Base-by-base conservation (phyloP, 2,888 invertebrate genomes). In the Lydus trimaculatus region DNA sequence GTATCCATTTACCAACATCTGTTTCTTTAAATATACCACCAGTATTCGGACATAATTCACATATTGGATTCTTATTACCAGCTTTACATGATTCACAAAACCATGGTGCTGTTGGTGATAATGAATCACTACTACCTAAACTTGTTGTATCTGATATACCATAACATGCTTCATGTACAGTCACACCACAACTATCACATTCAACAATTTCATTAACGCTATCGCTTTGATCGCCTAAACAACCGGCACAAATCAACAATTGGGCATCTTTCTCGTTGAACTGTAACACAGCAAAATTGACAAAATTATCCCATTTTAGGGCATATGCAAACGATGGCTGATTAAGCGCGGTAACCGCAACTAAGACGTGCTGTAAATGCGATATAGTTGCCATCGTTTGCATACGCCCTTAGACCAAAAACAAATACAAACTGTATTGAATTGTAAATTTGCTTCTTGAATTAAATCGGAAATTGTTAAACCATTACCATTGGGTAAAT, bases 31-130 rank as follows among this genome's bases (percentile, higher is more conserved):
- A 98, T 85, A 92, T 98, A 75, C 93, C 97, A 78, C 93, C 93
- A 82, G 89, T 90, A 83, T 96, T 97, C 0, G 99, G 99, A 83
- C 99, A 99, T 17, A 99, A 87, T 86, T 99, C 98, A 84, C 99
- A 99, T 43, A 90, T 91, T 0, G 98, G 98, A 83, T 94, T 93
- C 15, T 89, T 90, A 15, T 95, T 92, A 0, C 96, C 96, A 23
- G 97, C 97, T 78, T 95, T 93, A 82, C 99, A 99, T 6, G 98
- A 96, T 84, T 99, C 99, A 87, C 99, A 99, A 85, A 99, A 99
- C 99, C 99, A 99, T 0, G 98, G 98, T 74, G 99, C 98, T 0
- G 98, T 98, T 31, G 97, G 96, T 65, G 96, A 96, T 0, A 97
- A 92, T 15, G 98, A 98, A 73, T 95, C 94, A 31, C 97, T 96